Conservation (phyloP, 2,113 vertebrate species). For the Terrapene triunguis region DNA sequence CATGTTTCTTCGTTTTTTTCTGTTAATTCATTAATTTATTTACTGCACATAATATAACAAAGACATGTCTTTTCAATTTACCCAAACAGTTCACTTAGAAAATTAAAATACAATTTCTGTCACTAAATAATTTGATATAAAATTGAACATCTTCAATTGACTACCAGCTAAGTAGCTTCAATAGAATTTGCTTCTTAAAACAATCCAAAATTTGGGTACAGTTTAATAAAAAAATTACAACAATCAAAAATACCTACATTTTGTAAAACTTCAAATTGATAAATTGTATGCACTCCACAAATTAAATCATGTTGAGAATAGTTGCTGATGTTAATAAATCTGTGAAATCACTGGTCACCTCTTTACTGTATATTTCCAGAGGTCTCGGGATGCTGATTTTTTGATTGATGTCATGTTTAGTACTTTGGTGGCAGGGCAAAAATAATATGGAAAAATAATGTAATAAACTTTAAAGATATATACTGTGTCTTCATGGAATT, state of each 20-base stretch:
- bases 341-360: not conserved
- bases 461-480: slow-evolving; percentile 24
- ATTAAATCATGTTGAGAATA: not conserved
- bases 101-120: not conserved
- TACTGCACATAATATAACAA: not conserved
- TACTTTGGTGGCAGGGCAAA: not conserved
- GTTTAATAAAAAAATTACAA: not conserved
- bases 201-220: rapidly evolving
- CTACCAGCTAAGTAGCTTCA: not conserved
- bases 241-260: not conserved
- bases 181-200: not conserved
- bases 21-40: not conserved
- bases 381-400: slow-evolving; percentile 1
- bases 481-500: slow-evolving; percentile 14
- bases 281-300: not conserved
- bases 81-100: not conserved
- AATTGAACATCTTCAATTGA: rapidly evolving
- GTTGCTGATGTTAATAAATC: not conserved
- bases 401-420: slow-evolving; percentile 6
- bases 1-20: not conserved
- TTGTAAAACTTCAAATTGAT: not conserved
- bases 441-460: not conserved
- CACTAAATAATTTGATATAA: not conserved
- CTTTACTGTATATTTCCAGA: not conserved
- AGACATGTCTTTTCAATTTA: not conserved